Evolutionary conservation across 2,797 vertebrate species (phyloP), one percentile per base, ranked within the genome.

Genomic region (Monodelphis domestica): DNA sequence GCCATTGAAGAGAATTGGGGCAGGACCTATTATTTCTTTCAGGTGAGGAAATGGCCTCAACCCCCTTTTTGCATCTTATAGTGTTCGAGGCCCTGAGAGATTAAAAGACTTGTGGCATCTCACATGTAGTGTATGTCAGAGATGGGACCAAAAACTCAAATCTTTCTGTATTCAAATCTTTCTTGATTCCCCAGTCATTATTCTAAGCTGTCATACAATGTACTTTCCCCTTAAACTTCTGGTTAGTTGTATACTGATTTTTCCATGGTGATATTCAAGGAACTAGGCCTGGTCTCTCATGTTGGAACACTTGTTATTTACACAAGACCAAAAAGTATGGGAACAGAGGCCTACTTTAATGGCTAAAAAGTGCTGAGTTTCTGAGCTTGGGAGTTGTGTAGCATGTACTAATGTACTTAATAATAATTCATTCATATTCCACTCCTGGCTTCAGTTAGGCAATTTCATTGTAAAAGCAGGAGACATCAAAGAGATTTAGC

Each of bases 241-340:
- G 94, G 89, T 94, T 94, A 91, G 91, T 94, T 94, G 91, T 89
- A 53, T 5, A 52, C 12, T 84, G 52, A 55, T 90, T 90, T 89
- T 52, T 17, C 78, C 9, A 89, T 70, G 89, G 51, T 94, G 87
- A 93, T 93, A 94, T 54, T 95, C 26, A 93, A 90, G 4, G 21
- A 55, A 12, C 33, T 91, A 78, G 57, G 89, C 15, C 12, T 91
- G 53, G 63, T 92, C 54, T 84, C 54, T 94, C 91, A 30, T 33
- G 15, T 15, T 63, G 33, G 33, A 88, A 93, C 24, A 95, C 53
- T 91, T 96, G 91, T 93, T 87, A 94, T 89, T 63, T 92, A 30
- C 52, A 63, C n/a, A 33, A 5, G 30, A 63, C 30, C 59, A n/a
- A 63, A 59, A 63, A n/a, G 30, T 63, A 15, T n/a, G 94, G 21